Conservation (phyloP, 1,140 invertebrate genomes). For the Lordiphosa clarofinis region DNA sequence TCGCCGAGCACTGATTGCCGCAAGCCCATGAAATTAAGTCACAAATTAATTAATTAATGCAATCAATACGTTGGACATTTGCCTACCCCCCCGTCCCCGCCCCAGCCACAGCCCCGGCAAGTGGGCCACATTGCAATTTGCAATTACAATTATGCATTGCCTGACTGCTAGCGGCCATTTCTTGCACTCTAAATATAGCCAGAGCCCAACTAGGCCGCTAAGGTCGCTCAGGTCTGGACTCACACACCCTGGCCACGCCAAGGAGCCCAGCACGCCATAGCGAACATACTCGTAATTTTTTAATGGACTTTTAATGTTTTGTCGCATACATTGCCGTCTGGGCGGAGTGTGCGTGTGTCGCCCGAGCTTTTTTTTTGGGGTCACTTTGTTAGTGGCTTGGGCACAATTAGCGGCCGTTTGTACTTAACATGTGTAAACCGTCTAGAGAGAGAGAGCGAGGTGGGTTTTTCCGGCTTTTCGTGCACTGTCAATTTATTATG, state of each 20-base stretch:
- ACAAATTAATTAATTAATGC: slow-evolving; percentile 79
- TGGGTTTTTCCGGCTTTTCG: slow-evolving; percentile 39
- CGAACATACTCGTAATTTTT: slow-evolving; percentile 59
- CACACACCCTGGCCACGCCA: slow-evolving; percentile 26
- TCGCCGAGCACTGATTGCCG: slow-evolving; percentile 62
- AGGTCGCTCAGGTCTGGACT: slow-evolving; percentile 40
- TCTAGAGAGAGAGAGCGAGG: slow-evolving; percentile 21
- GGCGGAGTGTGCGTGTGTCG: slow-evolving; percentile 25
- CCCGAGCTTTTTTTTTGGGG: slow-evolving; percentile 45
- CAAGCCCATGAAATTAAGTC: slow-evolving; percentile 78
- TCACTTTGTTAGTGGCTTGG: slow-evolving; percentile 30
- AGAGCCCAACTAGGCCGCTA: slow-evolving; percentile 27
- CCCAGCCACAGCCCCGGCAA: slow-evolving; percentile 32
- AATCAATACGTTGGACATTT: slow-evolving; percentile 77
- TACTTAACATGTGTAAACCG: slow-evolving; percentile 55
- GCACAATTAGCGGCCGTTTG: slow-evolving; percentile 61
- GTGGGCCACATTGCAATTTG: slow-evolving; percentile 55
- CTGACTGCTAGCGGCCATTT: slow-evolving; percentile 43
- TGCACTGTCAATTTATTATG: slow-evolving; percentile 25
- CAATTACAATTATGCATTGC: slow-evolving; percentile 70
- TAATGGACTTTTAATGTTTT: slow-evolving; percentile 75
- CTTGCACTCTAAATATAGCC: slow-evolving; percentile 59
- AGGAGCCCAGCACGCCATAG: slow-evolving; percentile 41
- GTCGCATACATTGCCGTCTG: slow-evolving; percentile 45
- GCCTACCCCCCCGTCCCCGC: slow-evolving; percentile 14